Evolutionary conservation across 2,888 invertebrate genomes (phyloP).

Genomic region (Rhagium mordax): DNA sequence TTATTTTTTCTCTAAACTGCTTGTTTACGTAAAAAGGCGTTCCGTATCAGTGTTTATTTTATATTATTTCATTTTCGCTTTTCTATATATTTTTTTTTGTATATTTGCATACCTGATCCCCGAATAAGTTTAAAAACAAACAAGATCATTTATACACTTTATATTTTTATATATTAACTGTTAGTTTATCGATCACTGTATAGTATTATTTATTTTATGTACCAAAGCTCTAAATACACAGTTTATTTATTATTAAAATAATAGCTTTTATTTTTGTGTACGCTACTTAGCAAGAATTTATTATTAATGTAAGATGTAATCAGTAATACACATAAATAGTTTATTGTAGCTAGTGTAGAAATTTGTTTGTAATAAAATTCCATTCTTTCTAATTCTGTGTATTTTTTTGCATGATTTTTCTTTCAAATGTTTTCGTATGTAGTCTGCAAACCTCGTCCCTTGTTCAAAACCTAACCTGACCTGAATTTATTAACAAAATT

Average conservation of each 20-base stretch:
- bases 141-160: constrained; percentile 19
- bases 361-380: constrained; percentile 51
- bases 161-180: constrained; percentile 20
- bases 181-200: constrained; percentile 14
- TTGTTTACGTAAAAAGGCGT: background rate
- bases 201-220: constrained; percentile 31
- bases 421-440: constrained; percentile 13
- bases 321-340: constrained; percentile 1
- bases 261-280: constrained; percentile 30
- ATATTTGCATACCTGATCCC: background rate
- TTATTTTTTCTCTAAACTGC: background rate
- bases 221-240: constrained; percentile 9
- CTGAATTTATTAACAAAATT: constrained; percentile 2
- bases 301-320: constrained; percentile 29
- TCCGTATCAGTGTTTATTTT: background rate
- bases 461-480: background rate
- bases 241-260: constrained; percentile 19
- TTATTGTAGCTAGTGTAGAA: constrained; percentile 50
- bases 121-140: constrained; percentile 10
- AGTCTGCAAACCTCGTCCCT: background rate
- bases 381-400: constrained; percentile 52
- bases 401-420: constrained; percentile 55
- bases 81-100: background rate
- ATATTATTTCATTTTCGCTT: background rate
- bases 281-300: constrained; percentile 18